These are phyloP conservation scores for Laupala kohalensis DNA, from an alignment of 1,140 invertebrate genomes.

Conservation along the genomic window DNA sequence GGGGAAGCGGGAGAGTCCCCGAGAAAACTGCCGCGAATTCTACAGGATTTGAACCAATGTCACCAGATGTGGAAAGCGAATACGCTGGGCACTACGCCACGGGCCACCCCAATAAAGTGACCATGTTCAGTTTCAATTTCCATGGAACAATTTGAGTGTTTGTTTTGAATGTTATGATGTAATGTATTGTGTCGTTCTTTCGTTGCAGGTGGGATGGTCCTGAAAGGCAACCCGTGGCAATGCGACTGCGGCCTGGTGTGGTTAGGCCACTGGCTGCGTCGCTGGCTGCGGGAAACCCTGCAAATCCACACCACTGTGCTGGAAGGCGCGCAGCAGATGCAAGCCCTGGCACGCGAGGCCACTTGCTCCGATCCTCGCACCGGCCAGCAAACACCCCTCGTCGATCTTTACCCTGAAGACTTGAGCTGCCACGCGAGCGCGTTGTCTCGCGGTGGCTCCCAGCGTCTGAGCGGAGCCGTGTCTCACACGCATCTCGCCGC, in stretches of 20 bases:
- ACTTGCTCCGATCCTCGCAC: conserved; percentile 47
- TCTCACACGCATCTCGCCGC: background rate
- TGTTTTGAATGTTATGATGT: background rate
- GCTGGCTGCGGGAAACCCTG: conserved; percentile 68
- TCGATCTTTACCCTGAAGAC: conserved; percentile 58
- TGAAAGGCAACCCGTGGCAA: conserved; percentile 68
- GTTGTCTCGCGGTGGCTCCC: conserved; percentile 37
- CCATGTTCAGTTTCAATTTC: too few species aligned
- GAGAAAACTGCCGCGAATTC: too few species aligned
- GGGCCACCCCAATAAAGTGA: too few species aligned
- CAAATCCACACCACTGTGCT: conserved; percentile 50
- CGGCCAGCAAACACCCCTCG: conserved; percentile 44
- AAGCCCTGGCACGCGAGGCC: conserved; percentile 34
- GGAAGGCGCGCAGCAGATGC: conserved; percentile 34
- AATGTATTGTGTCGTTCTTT: background rate
- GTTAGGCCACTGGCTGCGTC: conserved; percentile 73
- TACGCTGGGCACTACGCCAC: too few species aligned
- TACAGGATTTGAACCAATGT: too few species aligned
- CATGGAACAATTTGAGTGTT: too few species aligned
- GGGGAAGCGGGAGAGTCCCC: too few species aligned
- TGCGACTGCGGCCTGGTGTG: conserved; percentile 81
- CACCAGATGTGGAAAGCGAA: too few species aligned
- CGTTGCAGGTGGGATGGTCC: conserved; percentile 57
- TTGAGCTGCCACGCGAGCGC: conserved; percentile 62
- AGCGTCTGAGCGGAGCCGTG: conserved; percentile 2